Base-by-base conservation (phyloP, 2,797 vertebrate genomes). In the Enteromius paludinosus region DNA sequence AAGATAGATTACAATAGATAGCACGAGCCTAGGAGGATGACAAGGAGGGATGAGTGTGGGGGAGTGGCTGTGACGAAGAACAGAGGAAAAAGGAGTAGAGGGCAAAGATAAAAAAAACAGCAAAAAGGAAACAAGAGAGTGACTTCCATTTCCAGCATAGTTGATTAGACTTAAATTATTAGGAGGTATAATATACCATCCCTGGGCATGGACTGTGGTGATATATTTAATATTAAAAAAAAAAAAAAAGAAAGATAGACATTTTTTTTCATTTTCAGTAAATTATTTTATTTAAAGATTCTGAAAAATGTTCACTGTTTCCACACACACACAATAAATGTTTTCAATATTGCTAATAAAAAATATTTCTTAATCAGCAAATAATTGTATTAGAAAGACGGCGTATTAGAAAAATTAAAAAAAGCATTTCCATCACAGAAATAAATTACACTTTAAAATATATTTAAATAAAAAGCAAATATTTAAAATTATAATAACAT, bases 1-100 rank as follows among this genome's bases (percentile, higher is more conserved):
- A 90, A 86, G 80, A 66, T 45, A 71, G 92, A 90, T 90, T 90
- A 91, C 88, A 85, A 87, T 89, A 72, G 83, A 81, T 76, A 77
- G 74, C 41, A 69, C 8, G 86, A 82, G 78, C 38, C 64, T 87
- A 75, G 75, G 30, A 47, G 83, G 69, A 74, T 81, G 78, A 69
- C 49, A 77, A 62, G 65, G 71, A 78, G 33, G 73, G 73, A 82
- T 59, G 45, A 78, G 73, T 65, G 78, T 82, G 83, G 68, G 76
- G 78, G 89, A 91, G 88, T 89, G 88, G 84, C 85, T 86, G 85
- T 88, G 88, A 90, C 83, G 87, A 89, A 69, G 87, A 70, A 61
- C 35, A 87, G 84, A 45, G 84, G 89, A 91, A 87, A 65, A 74
- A 73, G 59, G 41, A 80, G 54, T 47, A 59, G 56, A 62, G 72